Base-by-base conservation (phyloP, 2,113 vertebrate genomes). In the Sclerurus mexicanus region DNA sequence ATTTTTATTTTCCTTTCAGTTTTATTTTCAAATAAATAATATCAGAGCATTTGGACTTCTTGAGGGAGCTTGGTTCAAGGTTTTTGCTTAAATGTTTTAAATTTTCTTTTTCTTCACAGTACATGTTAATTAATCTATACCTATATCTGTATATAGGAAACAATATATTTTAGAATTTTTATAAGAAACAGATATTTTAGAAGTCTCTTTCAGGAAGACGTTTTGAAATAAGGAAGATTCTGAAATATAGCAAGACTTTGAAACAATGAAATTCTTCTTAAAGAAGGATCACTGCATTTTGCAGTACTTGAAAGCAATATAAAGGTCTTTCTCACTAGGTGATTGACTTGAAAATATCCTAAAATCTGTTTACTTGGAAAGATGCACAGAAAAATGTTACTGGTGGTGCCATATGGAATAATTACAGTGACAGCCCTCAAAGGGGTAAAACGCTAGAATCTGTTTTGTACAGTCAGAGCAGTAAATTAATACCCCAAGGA, bases 401-500 rank as follows among this genome's bases (percentile, higher is more conserved):
- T 93, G 35, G 27, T 52, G 23, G 16, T 19, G 66, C 28, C 59
- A 53, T 71, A 60, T 82, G 50, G 62, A 87, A 74, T 87, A 95
- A 97, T 97, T 95, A 95, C 25, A 76, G 44, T 20, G 39, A 76
- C 60, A 87, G 27, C 20, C 53, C 79, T 94, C 93, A 75, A 76
- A 92, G 68, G 94, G 71, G 16, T 84, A 92, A 84, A 93, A 35
- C 53, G 62, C 39, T 87, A 81, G 46, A 68, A 95, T 97, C 50
- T 88, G 63, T 96, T 94, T 73, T 93, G 69, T 63, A 52, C 53
- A 87, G 64, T 72, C 88, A 33, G 59, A 64, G 67, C 69, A 93
- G 84, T 86, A 97, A 97, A 97, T 97, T 90, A 98, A 97, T 97
- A 77, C 96, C 85, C 93, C 27, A 68, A 92, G 96, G 94, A 96